Evolutionary conservation across 2,888 invertebrate genomes (phyloP), one percentile per base, ranked within the genome.

Genomic region (Troides helena): DNA sequence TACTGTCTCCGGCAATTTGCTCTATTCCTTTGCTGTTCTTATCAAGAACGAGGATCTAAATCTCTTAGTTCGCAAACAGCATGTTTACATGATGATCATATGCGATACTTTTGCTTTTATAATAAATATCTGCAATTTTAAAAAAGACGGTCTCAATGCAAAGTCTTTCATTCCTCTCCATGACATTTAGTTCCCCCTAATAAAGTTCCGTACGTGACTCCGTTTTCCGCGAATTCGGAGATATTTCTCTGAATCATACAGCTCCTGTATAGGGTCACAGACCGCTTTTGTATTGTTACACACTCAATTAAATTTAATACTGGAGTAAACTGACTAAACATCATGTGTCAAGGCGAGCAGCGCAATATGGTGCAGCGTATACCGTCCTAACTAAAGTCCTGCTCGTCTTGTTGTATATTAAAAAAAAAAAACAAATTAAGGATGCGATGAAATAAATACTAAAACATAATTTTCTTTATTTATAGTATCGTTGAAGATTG

Each of bases 171-270:
- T 50, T 17, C 50, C 50, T 50, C 14, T 50, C 18, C 50, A 18
- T 14, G 5, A 14, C 17, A 50, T 50, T 50, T 17, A 50, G 14
- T 14, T 17, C 50, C 18, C 50, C 17, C 50, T 50, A 50, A 50
- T 50, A 50, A 50, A 12, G 10, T 14, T 50, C 17, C n/a, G 57
- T 10, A 57, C 57, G 53, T 61, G 61, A 60, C 53, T 69, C 39
- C 63, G 39, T 23, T 53, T 68, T 62, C 56, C 56, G 36, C n/a
- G 62, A 57, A 62, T 62, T 57, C 62, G 18, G 39, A 25, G 62
- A 65, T 39, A 67, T 61, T 61, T 67, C 46, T 56, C 53, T 67
- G 67, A 67, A 61, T 67, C 67, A 67, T 39, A 39, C 25, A 17
- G 61, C 53, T 23, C 18, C 36, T 17, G 50, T 64, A 56, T 67